Evolutionary conservation across 2,888 invertebrate species (phyloP).

Genomic region (Rotaria magnacalcarata): DNA sequence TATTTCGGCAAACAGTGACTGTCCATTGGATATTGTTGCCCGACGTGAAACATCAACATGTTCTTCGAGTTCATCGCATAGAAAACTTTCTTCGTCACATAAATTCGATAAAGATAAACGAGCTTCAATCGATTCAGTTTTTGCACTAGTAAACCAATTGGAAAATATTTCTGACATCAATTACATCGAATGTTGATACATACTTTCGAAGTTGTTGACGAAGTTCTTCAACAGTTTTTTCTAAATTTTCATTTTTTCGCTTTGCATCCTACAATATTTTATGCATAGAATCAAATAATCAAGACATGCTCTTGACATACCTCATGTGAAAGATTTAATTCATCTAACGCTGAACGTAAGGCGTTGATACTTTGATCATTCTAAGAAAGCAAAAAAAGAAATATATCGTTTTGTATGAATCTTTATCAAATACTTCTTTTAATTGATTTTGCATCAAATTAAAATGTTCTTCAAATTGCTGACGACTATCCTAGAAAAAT

Average conservation of each 20-base stretch:
- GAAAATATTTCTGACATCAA: not conserved
- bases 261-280: not conserved
- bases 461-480: not conserved
- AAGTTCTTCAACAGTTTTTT: not conserved
- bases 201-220: constrained; percentile 22
- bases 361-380: not conserved
- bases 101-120: constrained; percentile 15
- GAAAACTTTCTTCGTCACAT: constrained; percentile 31
- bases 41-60: constrained; percentile 13
- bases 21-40: not conserved
- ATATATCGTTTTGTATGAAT: too few relatives aligned
- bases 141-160: not conserved
- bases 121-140: constrained; percentile 26
- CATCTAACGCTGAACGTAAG: not conserved
- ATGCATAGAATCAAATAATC: not conserved
- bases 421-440: not conserved
- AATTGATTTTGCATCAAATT: not conserved
- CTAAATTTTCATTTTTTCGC: not conserved
- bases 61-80: constrained; percentile 25
- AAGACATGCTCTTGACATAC: not conserved
- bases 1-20: not conserved
- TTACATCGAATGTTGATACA: not conserved
- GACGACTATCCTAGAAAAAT: not conserved
- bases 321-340: not conserved
- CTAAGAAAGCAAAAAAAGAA: not conserved